These are phyloP conservation scores for Crioceris asparagi DNA, from an alignment of 2,888 invertebrate genomes.

Conservation along the genomic window DNA sequence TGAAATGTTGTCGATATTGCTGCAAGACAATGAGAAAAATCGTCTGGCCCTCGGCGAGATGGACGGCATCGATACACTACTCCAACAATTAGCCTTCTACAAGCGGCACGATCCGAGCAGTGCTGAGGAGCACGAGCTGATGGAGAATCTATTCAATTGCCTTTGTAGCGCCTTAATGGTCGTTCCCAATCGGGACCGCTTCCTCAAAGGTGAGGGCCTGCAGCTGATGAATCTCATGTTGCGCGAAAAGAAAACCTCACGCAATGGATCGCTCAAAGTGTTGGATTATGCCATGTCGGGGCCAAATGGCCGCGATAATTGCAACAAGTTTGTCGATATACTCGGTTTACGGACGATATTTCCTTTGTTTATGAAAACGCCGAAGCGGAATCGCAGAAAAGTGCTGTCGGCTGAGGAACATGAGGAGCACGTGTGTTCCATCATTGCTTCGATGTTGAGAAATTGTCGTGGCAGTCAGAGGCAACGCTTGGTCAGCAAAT, in stretches of 20 bases:
- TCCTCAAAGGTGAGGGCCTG: conserved; percentile 91
- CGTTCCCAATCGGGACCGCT: conserved; percentile 78
- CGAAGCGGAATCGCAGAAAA: conserved; percentile 66
- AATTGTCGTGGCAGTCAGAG: conserved; percentile 91
- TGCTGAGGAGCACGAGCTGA: conserved; percentile 91
- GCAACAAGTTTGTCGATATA: conserved; percentile 67
- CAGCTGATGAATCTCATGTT: conserved; percentile 99
- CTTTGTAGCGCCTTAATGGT: conserved; percentile 90
- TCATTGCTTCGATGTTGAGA: conserved; percentile 84
- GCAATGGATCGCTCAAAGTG: conserved; percentile 93
- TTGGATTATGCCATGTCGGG: conserved; percentile 96
- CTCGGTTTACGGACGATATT: conserved; percentile 87
- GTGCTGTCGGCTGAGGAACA: conserved; percentile 78
- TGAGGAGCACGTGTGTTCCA: conserved; percentile 90
- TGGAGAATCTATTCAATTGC: conserved; percentile 97
- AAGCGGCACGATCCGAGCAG: conserved; percentile 87
- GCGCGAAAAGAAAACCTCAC: conserved; percentile 90
- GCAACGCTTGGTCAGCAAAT: conserved; percentile 85
- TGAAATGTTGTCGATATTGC: conserved; percentile 88
- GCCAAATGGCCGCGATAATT: conserved; percentile 86
- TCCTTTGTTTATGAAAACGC: conserved; percentile 98
- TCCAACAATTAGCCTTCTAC: conserved; percentile 91
- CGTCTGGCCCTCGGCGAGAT: conserved; percentile 60
- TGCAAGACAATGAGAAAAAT: conserved; percentile 83
- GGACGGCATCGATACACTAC: conserved; percentile 90